phyloP scores from a whole-genome alignment of 2,888 invertebrate genomes.

The Drosophila infuscata region DNA sequence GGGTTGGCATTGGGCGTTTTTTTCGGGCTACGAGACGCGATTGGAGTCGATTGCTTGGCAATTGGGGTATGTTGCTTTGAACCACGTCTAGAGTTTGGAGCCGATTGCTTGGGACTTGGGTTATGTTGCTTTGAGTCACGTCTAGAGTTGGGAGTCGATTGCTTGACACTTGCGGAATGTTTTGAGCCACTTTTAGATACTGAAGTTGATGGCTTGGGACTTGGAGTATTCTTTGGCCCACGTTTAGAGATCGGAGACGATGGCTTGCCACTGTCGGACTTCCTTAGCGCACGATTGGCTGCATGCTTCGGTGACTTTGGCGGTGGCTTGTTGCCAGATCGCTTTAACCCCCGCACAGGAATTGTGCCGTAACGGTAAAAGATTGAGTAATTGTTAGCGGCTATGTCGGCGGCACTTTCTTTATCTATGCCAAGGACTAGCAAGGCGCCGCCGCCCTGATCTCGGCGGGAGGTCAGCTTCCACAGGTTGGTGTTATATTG shows the following conservation, averaged over 20 bases:
- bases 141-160: not conserved
- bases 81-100: not conserved
- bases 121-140: not conserved
- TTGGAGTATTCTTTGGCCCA: not conserved
- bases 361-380: conserved; percentile 40
- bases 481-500: conserved; percentile 24
- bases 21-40: no score
- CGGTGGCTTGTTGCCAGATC: not conserved
- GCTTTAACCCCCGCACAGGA: conserved; percentile 25
- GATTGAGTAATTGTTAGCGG: conserved; percentile 24
- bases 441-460: not conserved
- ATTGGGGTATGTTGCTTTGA: no score
- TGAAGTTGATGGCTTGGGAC: not conserved
- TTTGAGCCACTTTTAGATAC: not conserved
- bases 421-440: conserved; percentile 32
- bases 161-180: not conserved
- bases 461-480: conserved; percentile 20
- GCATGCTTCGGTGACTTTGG: not conserved
- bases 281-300: not conserved
- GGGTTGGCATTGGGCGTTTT: not conserved
- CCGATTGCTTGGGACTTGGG: not conserved
- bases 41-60: not conserved
- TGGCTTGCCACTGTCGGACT: not conserved
- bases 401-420: conserved; percentile 30
- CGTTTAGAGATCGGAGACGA: not conserved